Conservation (phyloP, 2,797 vertebrate genomes). For the Xenentodon cancila region DNA sequence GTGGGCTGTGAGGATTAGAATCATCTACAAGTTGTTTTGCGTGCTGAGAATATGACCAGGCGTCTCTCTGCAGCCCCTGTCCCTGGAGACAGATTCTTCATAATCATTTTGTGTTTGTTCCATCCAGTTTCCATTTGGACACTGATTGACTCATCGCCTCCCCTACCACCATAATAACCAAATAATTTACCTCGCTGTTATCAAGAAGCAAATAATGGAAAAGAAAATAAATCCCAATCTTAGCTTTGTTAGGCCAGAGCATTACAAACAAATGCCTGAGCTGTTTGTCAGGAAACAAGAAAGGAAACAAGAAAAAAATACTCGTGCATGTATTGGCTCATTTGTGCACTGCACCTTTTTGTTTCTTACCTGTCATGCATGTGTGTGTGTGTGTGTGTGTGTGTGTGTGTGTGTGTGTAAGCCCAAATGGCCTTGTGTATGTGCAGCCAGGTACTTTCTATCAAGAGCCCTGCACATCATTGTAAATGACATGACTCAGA, state of each 20-base stretch:
- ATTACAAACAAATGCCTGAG: conserved; percentile 46
- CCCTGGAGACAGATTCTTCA: conserved; percentile 55
- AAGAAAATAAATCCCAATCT: conserved; percentile 62
- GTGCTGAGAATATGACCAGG: conserved; percentile 49
- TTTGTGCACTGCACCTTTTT: conserved; percentile 36
- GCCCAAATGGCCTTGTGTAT: conserved; percentile 18
- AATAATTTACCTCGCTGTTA: conserved; percentile 67
- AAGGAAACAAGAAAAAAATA: conserved; percentile 17
- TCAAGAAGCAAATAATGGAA: conserved; percentile 65
- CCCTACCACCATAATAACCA: conserved; percentile 58
- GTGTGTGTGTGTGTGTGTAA: no score
- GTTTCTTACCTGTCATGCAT: conserved; percentile 2
- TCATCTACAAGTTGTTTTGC: conserved; percentile 53
- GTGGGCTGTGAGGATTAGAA: conserved; percentile 29
- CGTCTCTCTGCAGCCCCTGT: conserved; percentile 31
- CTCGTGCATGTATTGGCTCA: conserved; percentile 3
- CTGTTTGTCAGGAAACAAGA: conserved; percentile 40
- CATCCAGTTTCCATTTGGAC: conserved; percentile 64
- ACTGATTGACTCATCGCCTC: conserved; percentile 58
- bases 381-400: no score
- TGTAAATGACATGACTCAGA: no score
- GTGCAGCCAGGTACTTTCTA: no score
- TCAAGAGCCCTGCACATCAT: no score
- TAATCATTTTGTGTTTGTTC: conserved; percentile 69
- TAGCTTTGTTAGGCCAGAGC: conserved; percentile 44